Percentiles rank a stretch among this genome's conserved stretches.
These are phyloP conservation scores for Trididemnum miniatum DNA, from an alignment of 23 tunicate genomes.

Conservation along the genomic window DNA sequence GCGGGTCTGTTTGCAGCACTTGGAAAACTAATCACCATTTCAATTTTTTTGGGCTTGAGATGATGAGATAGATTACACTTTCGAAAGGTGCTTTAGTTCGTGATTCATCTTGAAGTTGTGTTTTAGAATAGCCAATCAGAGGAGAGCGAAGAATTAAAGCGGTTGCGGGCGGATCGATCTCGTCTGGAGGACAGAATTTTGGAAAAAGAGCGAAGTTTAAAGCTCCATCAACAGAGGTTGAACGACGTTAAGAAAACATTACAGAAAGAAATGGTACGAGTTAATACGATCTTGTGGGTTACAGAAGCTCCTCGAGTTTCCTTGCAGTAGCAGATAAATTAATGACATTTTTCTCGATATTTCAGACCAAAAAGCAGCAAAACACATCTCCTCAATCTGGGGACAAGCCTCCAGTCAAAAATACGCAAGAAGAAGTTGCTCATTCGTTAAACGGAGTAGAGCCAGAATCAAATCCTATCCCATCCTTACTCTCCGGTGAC, in stretches of 20 bases:
- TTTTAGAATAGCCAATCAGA: constrained; percentile 51
- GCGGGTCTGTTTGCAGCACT: too few species aligned
- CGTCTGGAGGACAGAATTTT: constrained; percentile 45
- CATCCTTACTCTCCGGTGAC: constrained; percentile 54
- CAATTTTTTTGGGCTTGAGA: too few species aligned
- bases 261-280: constrained; percentile 75
- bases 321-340: too few species aligned
- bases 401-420: background rate
- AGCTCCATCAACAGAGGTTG: constrained; percentile 53
- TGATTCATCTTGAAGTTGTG: background rate
- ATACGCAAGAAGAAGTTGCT: background rate
- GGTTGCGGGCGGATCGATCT: constrained; percentile 27
- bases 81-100: too few species aligned
- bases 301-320: too few species aligned
- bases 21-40: too few species aligned
- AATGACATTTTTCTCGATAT: too few species aligned
- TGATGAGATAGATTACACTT: too few species aligned
- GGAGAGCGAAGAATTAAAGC: constrained; percentile 50
- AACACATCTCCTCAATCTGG: background rate
- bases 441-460: constrained; percentile 6
- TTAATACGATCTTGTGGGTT: too few species aligned
- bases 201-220: constrained; percentile 54
- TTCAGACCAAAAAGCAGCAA: constrained; percentile 1
- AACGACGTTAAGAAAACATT: constrained; percentile 73
- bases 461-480: constrained; percentile 33